A percentile compares a stretch with the other conserved stretches of the same genome.
phyloP scores from a whole-genome alignment of 53 echinoderm and acorn worm genomes.

The Astropecten irregularis region DNA sequence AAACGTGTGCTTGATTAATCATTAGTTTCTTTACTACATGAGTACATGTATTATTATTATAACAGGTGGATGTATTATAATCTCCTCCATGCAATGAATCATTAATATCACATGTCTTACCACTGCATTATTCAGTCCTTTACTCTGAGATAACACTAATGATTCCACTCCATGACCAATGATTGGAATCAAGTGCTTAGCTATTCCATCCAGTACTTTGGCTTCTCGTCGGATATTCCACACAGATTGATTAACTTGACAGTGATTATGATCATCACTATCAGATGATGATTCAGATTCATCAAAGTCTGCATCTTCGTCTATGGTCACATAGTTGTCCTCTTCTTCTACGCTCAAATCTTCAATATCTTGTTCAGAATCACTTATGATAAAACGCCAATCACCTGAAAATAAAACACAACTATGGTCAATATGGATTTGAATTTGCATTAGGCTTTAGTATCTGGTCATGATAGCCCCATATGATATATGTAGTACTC shows the following conservation, averaged over 20 bases:
- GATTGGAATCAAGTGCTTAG: constrained; percentile 77
- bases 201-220: constrained; percentile 79
- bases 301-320: constrained; percentile 96
- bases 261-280: constrained; percentile 71
- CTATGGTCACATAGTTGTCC: constrained; percentile 62
- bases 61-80: too few relatives aligned
- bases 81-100: too few relatives aligned
- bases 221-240: constrained; percentile 77
- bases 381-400: constrained; percentile 67
- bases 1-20: too few relatives aligned
- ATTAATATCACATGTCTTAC: too few relatives aligned
- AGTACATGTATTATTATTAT: too few relatives aligned
- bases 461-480: too few relatives aligned
- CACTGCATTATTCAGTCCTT: constrained; percentile 85
- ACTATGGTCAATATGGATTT: background rate
- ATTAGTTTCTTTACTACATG: too few relatives aligned
- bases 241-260: constrained; percentile 42
- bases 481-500: too few relatives aligned
- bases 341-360: constrained; percentile 24
- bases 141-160: constrained; percentile 72
- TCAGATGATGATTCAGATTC: constrained; percentile 88
- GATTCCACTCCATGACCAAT: constrained; percentile 84
- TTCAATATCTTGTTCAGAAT: constrained; percentile 43
- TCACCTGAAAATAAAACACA: constrained; percentile 85
- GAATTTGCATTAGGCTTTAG: too few relatives aligned